Base-by-base conservation (phyloP, 2,888 invertebrate genomes). In the Pharmacophagus antenor region DNA sequence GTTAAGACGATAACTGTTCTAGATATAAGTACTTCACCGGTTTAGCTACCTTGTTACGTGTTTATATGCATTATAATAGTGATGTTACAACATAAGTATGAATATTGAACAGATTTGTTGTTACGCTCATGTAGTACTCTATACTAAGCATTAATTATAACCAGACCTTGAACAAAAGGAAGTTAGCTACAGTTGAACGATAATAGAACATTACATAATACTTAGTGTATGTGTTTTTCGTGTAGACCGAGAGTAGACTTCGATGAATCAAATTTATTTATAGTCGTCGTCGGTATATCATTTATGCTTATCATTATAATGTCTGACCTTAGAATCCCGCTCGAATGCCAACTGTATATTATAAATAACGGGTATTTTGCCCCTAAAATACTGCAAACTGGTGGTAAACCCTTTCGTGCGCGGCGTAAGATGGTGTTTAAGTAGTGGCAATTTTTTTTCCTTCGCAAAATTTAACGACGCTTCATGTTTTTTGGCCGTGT, bases 351-450 rank as follows among this genome's bases (percentile, higher is more conserved):
- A 77, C 70, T 95, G 94, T 68, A 96, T 94, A 76, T 98, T 96
- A 77, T 97, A 97, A 63, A 98, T 93, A 23, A 95, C 96, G 4
- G 94, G 94, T 67, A 96, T 94, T 82, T 95, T 95, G 53, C 93
- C 95, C 74, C 94, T 93, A 80, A 98, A 93, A 67, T 95, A 93
- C 57, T 95, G 94, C 70, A 98, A 88, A 79, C 97, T 97, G 56
- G 96, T 95, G 0, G 94, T 95, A 78, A 99, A 99, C 2, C 99
- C 99, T 84, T 95, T 95, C n/a, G 98, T 97, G 63, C 98, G 93
- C n/a, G 99, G 98, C 23, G 97, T 94, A 52, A 99, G 92, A 79
- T 98, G 98, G 78, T 98, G 95, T 75, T 97, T 97, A 25, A 98
- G 90, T 66, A 94, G 90, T 0, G 97, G 95, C 70, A 98, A 92